Conservation (phyloP, 2,888 invertebrate genomes). For the Agapostemon virescens region DNA sequence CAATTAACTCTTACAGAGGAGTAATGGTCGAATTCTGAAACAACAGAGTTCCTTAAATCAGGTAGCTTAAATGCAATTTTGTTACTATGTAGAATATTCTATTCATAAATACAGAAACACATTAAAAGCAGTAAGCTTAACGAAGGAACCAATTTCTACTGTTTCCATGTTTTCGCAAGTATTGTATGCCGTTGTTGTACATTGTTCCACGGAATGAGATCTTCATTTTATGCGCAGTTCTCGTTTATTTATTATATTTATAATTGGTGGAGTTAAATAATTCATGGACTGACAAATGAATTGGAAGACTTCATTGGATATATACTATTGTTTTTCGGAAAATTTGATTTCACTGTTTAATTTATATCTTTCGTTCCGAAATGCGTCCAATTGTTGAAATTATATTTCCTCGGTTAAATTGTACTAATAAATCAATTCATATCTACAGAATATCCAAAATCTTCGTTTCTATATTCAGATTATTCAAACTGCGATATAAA, state of each 20-base stretch:
- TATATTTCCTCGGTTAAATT: no score
- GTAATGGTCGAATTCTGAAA: neutral
- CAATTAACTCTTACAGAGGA: neutral
- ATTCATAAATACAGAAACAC: constrained; percentile 15
- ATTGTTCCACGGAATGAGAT: neutral
- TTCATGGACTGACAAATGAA: neutral
- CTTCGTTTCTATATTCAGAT: no score
- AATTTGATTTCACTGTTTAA: neutral
- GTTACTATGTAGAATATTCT: constrained; percentile 12
- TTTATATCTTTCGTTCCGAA: neutral
- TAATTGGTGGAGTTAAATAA: neutral
- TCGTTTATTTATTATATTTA: neutral
- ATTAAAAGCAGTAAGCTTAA: neutral
- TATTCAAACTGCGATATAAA: no score
- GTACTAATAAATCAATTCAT: no score
- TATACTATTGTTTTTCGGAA: neutral
- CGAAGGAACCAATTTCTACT: constrained; percentile 23
- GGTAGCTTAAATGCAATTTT: constrained; percentile 25
- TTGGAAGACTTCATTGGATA: neutral
- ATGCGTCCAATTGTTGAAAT: neutral
- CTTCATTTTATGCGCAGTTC: neutral
- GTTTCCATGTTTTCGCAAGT: constrained; percentile 20
- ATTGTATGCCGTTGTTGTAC: neutral
- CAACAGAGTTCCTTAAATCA: constrained; percentile 1
- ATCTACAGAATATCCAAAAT: no score